Base-by-base conservation (phyloP, 1,140 invertebrate genomes). In the Nautilus pompilius region DNA sequence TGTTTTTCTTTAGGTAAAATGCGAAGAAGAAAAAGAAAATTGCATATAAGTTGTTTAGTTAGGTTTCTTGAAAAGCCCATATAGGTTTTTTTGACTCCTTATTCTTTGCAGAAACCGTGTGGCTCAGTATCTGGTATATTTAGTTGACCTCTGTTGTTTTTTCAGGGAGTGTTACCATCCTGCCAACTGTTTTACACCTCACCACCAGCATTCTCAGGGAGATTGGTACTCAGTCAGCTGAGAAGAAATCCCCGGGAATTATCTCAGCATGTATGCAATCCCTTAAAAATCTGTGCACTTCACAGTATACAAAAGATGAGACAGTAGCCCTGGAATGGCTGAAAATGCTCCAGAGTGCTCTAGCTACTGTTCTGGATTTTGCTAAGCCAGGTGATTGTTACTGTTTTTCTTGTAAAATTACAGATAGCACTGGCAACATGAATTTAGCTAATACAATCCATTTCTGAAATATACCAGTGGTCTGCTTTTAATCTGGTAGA, bases 181-280 rank as follows among this genome's bases (percentile, higher is more conserved):
- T 98, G 30, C 96, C 96, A 24, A 95, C 94, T 0, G 86, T 98
- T 30, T 84, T 98, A n/a, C 95, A 93, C 80, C 84, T 99, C 53
- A 89, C 90, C 3, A 95, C 93, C 29, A 93, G 93, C 65, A 89
- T 98, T 4, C 86, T 98, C 22, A 87, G 89, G 68, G 93, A 96
- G 85, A 87, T 89, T 45, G 88, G 89, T 3, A 59, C 76, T 4
- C 68, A 66, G 82, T 71, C 66, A 0, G 58, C 71, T 58, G 71
- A 77, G 85, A 58, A 87, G 6, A 82, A 86, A 30, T 87, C 87
- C 54, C 84, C 74, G 15, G 78, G 77, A 62, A 82, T 85, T 33
- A 82, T 90, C 66, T 85, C 87, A 77, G 68, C 88, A 60, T 88
- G 89, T 5, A 82, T 93, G n/a, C 88, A 90, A 65, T 88, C 87